phyloP scores from a whole-genome alignment of 2,113 vertebrate species.

The Butorides virescens region DNA sequence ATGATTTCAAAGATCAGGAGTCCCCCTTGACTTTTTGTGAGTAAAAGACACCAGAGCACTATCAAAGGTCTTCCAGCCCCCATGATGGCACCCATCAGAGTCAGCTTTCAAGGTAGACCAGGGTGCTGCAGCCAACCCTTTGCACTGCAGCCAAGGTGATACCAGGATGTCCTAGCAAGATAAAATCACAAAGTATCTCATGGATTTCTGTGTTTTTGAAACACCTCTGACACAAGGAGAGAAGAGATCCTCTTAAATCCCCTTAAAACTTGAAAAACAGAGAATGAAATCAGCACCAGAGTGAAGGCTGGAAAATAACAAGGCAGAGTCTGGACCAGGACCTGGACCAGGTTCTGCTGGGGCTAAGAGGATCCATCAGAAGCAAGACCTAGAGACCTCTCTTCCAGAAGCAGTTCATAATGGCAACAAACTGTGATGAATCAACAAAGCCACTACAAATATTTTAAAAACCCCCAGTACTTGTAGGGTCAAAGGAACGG shows the following conservation, averaged over 20 bases:
- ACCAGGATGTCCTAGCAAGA: not conserved
- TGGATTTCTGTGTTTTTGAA: not conserved
- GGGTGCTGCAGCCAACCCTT: not conserved
- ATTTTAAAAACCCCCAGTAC: not conserved
- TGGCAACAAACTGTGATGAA: not conserved
- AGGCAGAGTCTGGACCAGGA: not conserved
- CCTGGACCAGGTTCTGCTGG: not conserved
- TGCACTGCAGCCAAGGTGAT: not conserved
- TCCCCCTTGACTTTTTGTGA: not conserved
- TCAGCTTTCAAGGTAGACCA: not conserved
- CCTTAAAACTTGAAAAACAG: not conserved
- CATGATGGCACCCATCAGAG: not conserved
- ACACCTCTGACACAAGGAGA: not conserved
- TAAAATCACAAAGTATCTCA: not conserved
- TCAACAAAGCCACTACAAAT: not conserved
- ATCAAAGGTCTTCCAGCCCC: not conserved
- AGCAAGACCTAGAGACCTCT: not conserved
- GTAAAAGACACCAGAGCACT: not conserved
- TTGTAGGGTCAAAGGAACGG: not conserved
- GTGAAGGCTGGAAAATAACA: not conserved
- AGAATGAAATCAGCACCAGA: not conserved
- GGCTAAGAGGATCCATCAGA: not conserved
- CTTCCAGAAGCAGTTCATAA: not conserved
- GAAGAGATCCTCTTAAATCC: not conserved
- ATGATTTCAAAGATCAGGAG: not conserved